Conservation (phyloP, 2,113 vertebrate genomes). For the Erinaceus europaeus region DNA sequence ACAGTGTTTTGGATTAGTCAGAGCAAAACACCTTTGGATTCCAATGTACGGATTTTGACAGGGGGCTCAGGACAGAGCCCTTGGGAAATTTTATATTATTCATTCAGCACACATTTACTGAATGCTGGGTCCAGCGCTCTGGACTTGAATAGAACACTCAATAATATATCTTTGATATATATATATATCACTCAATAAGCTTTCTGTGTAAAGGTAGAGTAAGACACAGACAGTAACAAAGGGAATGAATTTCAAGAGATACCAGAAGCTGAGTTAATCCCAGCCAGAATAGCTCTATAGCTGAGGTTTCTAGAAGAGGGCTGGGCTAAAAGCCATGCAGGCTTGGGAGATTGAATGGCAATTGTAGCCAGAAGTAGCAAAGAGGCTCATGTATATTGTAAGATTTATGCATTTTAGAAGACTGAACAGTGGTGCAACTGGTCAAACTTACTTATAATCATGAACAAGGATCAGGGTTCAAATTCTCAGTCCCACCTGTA, state of each 20-base stretch:
- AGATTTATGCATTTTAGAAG: no score
- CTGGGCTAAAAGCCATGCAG: background rate
- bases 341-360: background rate
- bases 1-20: background rate
- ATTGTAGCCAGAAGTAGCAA: background rate
- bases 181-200: background rate
- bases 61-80: background rate
- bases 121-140: background rate
- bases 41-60: background rate
- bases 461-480: background rate
- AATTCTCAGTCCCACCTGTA: no score
- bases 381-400: no score
- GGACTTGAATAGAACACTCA: background rate
- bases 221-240: background rate
- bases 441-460: background rate
- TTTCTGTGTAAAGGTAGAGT: background rate
- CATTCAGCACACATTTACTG: background rate
- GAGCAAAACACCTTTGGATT: conserved; percentile 16
- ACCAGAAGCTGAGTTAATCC: background rate
- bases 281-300: background rate
- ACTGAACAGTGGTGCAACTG: background rate
- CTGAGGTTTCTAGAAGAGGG: background rate
- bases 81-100: background rate
- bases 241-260: background rate
- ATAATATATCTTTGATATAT: background rate